Base-by-base conservation (phyloP, 2,888 invertebrate genomes). In the Macrophya alboannulata region DNA sequence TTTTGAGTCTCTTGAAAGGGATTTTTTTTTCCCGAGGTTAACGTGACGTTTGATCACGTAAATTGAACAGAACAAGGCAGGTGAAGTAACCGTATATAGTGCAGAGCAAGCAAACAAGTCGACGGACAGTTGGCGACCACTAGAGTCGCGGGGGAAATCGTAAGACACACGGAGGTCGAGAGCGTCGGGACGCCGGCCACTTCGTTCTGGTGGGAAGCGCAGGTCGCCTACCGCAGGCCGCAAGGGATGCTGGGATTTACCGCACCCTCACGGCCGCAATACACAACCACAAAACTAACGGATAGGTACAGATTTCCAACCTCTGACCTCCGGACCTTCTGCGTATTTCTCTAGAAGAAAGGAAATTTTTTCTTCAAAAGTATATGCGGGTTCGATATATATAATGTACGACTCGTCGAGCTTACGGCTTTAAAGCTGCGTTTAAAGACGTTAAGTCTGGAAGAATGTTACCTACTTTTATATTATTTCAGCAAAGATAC, bases 211-310 rank as follows among this genome's bases (percentile, higher is more conserved):
- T 81, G 81, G 81, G 59, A 81, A 62, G 81, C 62, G 62, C 81
- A 81, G 40, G 68, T 83, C 83, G 48, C 83, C 48, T 68, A 65
- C 79, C 79, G 51, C 85, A 68, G 79, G 85, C 85, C 85, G 65
- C 84, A 76, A 84, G 85, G 85, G 84, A 85, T 65, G 84, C 83
- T 43, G 74, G 85, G 85, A 84, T 85, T 85, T 84, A 85, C 84
- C 85, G 83, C 83, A 83, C 83, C 83, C 83, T 51, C 71, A 83
- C 71, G 83, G 37, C 65, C 83, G 83, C 83, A 48, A 68, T 71
- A 83, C 83, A 51, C 45, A 68, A 48, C 83, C 81, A 81, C 81
- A 81, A 81, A 81, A 81, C 81, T 81, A 81, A 81, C 59, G 40
- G 81, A 81, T 62, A 62, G 81, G 40, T 62, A 81, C 43, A 62